Base-by-base conservation (phyloP, 2,113 vertebrate genomes). In the Salvelinus fontinalis region DNA sequence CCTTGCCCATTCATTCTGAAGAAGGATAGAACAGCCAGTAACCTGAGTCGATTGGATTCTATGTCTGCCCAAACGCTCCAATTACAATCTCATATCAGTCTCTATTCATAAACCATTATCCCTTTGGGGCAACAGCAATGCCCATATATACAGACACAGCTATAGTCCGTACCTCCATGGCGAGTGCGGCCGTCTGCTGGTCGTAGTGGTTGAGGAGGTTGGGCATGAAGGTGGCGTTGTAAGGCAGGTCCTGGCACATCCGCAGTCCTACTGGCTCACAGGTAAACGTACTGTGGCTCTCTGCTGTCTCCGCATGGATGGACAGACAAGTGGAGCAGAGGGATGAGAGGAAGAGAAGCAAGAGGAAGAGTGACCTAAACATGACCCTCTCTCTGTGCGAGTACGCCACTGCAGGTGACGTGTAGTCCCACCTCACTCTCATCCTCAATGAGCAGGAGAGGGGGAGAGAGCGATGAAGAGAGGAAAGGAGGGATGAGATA, bases 161-260 rank as follows among this genome's bases (percentile, higher is more conserved):
- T 12, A 76, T 20, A 70, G 51, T 34, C 44, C 51, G 39, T 44
- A 99, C 97, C 97, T 99, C 98, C 97, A 99, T 99, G 3, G 98
- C 97, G 44, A 98, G 88, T 2, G 97, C 97, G 44, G 98, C 98
- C 0, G 97, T 98, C 79, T 98, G 96, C 89, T 99, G 98, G 92
- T 99, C 97, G 0, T 99, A 99, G 90, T 99, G 98, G 80, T 98
- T 97, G 77, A 99, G 95, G 75, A 98, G 94, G 91, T 99, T 99
- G 89, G 97, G 98, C 97, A 99, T 99, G 78, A 99, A 99, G 85
- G 97, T 99, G 89, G 89, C 94, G 89, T 99, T 99, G 87, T 99
- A 99, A 87, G 97, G 93, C 88, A 99, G 95, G 84, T 98, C 97
- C 90, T 98, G 97, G 90, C 97, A 99, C 98, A 99, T 98, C 86